These are phyloP conservation scores for Galagoides demidoff DNA, from an alignment of 2,797 vertebrate genomes.

Conservation along the genomic window DNA sequence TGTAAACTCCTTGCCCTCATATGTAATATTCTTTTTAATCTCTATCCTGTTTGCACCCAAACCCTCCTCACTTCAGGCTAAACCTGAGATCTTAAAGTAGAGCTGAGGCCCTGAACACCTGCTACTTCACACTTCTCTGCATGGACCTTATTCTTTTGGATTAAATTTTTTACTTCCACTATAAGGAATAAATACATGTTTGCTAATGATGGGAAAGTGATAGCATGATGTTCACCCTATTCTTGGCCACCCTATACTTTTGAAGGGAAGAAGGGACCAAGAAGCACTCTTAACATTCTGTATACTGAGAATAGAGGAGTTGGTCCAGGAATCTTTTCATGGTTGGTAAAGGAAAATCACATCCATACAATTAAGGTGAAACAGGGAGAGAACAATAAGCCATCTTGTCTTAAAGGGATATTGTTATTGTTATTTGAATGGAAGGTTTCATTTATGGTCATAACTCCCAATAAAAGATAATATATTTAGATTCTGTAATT, in stretches of 20 bases:
- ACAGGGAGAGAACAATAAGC: neutral
- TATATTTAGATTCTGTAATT: neutral
- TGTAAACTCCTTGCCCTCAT: neutral
- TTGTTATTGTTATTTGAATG: conserved; percentile 3
- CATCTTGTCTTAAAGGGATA: neutral
- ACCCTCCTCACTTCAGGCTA: neutral
- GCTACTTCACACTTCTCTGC: neutral
- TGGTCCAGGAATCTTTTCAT: neutral
- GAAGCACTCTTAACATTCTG: neutral
- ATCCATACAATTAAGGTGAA: conserved; percentile 2
- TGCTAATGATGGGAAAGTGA: conserved; percentile 28
- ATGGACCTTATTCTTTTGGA: conserved; percentile 34
- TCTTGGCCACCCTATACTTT: neutral
- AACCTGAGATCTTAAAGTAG: neutral
- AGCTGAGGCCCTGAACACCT: neutral
- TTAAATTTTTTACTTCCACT: neutral
- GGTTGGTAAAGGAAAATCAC: neutral
- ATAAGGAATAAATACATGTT: conserved; percentile 9
- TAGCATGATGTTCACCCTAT: conserved; percentile 17
- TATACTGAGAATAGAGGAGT: neutral
- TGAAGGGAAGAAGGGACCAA: neutral
- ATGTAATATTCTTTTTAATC: neutral
- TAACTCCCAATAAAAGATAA: neutral
- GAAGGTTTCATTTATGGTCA: neutral
- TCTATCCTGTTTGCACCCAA: neutral